phyloP scores from a whole-genome alignment of 2,797 vertebrate species.

The Diplodus puntazzo region DNA sequence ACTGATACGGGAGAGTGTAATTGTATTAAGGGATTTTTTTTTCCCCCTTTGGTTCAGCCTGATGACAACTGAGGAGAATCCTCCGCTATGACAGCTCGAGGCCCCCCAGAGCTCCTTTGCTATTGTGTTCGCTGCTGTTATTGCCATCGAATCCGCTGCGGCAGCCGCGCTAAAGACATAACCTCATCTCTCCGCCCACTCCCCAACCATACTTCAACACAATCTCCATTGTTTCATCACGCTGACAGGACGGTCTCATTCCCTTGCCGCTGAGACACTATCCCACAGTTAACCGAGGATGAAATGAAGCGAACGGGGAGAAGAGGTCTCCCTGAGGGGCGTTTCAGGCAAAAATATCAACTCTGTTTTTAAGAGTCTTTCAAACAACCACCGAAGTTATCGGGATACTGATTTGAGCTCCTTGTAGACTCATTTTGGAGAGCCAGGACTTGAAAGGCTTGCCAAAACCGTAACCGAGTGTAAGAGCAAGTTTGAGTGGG shows the following conservation, averaged over 20 bases:
- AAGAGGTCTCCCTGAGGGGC: conserved; percentile 38
- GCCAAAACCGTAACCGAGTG: conserved; percentile 54
- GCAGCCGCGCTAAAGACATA: conserved; percentile 65
- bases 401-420: conserved; percentile 35
- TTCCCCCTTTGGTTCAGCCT: not conserved
- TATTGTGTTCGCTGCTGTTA: conserved; percentile 57
- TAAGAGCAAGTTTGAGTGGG: conserved; percentile 59
- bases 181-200: conserved; percentile 68
- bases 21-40: not conserved
- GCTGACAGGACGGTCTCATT: conserved; percentile 54
- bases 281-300: conserved; percentile 48
- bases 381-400: conserved; percentile 18
- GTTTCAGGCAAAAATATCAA: conserved; percentile 54
- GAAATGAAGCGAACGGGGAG: conserved; percentile 47
- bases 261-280: conserved; percentile 48
- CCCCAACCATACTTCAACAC: conserved; percentile 47
- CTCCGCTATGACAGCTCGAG: conserved; percentile 9
- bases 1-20: not conserved
- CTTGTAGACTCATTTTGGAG: conserved; percentile 46
- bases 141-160: conserved; percentile 43
- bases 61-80: conserved; percentile 20
- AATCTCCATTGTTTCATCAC: conserved; percentile 68
- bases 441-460: conserved; percentile 61
- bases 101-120: conserved; percentile 18
- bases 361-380: conserved; percentile 40